These are phyloP conservation scores for Microctonus aethiopoides DNA, from an alignment of 2,888 invertebrate genomes.

Conservation along the genomic window DNA sequence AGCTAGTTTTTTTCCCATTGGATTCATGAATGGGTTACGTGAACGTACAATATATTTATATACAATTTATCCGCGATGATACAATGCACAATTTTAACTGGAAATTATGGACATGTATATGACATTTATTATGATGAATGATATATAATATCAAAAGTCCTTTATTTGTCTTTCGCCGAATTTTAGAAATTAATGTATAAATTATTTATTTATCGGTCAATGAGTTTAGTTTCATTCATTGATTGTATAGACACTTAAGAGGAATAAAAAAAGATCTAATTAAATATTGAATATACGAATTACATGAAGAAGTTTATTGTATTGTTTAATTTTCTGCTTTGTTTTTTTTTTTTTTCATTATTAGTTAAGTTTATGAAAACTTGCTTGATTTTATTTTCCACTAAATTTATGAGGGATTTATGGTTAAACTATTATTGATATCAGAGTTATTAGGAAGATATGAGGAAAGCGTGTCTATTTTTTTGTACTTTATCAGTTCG, in stretches of 20 bases:
- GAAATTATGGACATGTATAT: background rate
- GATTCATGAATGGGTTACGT: background rate
- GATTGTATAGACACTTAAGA: constrained; percentile 35
- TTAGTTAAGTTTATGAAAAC: background rate
- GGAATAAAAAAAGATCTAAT: background rate
- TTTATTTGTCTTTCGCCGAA: constrained; percentile 3
- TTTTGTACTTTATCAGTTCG: background rate
- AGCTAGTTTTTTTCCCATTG: background rate
- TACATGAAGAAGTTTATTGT: background rate
- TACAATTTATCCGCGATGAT: background rate
- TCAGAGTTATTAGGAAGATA: background rate
- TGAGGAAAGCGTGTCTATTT: background rate
- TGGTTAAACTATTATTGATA: background rate
- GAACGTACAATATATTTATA: background rate
- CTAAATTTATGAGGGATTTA: background rate
- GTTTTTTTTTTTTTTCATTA: background rate
- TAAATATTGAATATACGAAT: constrained; percentile 4
- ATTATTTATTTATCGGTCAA: constrained; percentile 37
- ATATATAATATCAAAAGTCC: constrained; percentile 1
- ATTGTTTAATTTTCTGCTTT: constrained; percentile 14
- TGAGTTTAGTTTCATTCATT: constrained; percentile 40
- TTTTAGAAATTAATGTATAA: constrained; percentile 21
- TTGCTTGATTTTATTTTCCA: background rate
- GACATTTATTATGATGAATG: constrained; percentile 23
- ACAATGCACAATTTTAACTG: background rate